These are phyloP conservation scores for Hemistola chrysoprasaria DNA, from an alignment of 2,888 invertebrate species.

Conservation along the genomic window DNA sequence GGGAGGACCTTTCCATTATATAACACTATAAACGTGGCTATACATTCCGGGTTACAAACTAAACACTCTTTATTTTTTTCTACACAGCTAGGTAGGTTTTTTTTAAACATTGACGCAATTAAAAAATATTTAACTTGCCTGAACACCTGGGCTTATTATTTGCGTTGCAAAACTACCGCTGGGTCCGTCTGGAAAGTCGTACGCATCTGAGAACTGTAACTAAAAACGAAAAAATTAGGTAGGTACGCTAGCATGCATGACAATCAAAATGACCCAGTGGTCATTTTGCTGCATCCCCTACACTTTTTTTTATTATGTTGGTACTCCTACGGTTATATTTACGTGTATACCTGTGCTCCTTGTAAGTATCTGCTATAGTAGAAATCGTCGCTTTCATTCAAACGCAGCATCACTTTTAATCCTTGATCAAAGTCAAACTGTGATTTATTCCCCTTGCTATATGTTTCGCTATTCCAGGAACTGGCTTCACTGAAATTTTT, in stretches of 20 bases:
- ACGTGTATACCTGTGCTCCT: constrained; percentile 73
- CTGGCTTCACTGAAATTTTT: constrained; percentile 41
- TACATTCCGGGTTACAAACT: too few relatives aligned
- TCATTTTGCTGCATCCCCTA: too few relatives aligned
- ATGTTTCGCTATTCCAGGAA: constrained; percentile 54
- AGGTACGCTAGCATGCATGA: neutral
- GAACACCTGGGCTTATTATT: constrained; percentile 63
- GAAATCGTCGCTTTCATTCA: constrained; percentile 72
- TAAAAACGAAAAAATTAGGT: constrained; percentile 38
- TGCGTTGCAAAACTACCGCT: constrained; percentile 79
- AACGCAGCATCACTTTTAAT: constrained; percentile 56
- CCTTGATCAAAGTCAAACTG: constrained; percentile 68
- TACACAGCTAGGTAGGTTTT: too few relatives aligned
- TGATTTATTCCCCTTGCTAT: constrained; percentile 70
- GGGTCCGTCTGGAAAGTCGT: constrained; percentile 81
- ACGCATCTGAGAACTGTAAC: constrained; percentile 80
- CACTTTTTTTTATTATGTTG: too few relatives aligned
- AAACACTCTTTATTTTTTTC: too few relatives aligned
- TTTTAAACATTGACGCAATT: too few relatives aligned
- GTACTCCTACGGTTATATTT: too few relatives aligned
- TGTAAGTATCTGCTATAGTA: constrained; percentile 71
- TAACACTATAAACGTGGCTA: too few relatives aligned
- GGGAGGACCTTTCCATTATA: too few relatives aligned
- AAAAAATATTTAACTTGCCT: constrained; percentile 47
- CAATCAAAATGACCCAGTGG: neutral